Evolutionary conservation across 2,888 invertebrate genomes (phyloP).

Genomic region (Macrosoma leucophasiata): DNA sequence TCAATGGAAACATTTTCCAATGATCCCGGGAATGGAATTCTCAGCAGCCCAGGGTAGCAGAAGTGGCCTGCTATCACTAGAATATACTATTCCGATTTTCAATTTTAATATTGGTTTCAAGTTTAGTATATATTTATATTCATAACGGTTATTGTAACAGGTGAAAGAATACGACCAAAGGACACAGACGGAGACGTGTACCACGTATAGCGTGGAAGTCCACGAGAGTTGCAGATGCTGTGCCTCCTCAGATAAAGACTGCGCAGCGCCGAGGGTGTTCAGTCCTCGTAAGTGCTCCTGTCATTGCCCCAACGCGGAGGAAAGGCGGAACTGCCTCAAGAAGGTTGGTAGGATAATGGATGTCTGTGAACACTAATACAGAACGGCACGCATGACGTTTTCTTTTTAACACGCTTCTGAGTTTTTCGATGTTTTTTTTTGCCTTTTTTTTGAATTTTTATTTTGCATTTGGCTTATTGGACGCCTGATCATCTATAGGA

Average conservation of each 20-base stretch:
- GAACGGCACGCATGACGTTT: slow-evolving; percentile 38
- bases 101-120: no score
- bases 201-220: slow-evolving; percentile 53
- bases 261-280: slow-evolving; percentile 47
- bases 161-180: slow-evolving; percentile 58
- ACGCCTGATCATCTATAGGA: no score
- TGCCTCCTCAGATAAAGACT: slow-evolving; percentile 39
- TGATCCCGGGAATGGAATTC: no score
- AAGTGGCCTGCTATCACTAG: no score
- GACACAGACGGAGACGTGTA: slow-evolving; percentile 55
- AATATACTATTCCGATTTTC: no score
- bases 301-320: slow-evolving; percentile 62
- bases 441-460: no score
- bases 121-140: no score
- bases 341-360: slow-evolving; percentile 72
- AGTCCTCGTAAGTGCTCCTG: slow-evolving; percentile 71
- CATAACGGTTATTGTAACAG: slow-evolving; percentile 32
- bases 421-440: slow-evolving; percentile 9
- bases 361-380: slow-evolving; percentile 56
- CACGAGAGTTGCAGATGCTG: slow-evolving; percentile 61
- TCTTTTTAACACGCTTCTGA: slow-evolving; percentile 5
- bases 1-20: no score
- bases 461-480: no score
- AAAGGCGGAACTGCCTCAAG: slow-evolving; percentile 54
- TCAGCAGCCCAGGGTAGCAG: no score